Conservation (phyloP, 2,888 invertebrate genomes). For the Galeruca laticollis region DNA sequence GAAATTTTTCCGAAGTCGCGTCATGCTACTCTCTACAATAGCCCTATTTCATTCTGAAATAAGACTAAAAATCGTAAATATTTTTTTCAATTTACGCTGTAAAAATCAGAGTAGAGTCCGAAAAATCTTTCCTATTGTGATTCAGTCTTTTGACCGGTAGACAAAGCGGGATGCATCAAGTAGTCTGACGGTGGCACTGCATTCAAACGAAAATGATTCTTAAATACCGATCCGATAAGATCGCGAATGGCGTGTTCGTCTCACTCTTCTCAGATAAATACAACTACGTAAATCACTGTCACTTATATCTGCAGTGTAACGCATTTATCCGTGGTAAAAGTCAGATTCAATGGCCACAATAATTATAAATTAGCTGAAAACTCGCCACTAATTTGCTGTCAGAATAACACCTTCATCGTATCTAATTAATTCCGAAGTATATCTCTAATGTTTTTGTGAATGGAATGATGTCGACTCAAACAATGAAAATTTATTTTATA, state of each 20-base stretch:
- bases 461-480: background rate
- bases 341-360: slow-evolving; percentile 62
- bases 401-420: slow-evolving; percentile 61
- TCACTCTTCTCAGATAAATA: slow-evolving; percentile 48
- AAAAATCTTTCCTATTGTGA: slow-evolving; percentile 53
- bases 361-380: slow-evolving; percentile 65
- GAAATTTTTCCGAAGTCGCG: too few relatives aligned
- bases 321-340: slow-evolving; percentile 64
- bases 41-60: too few relatives aligned
- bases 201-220: slow-evolving; percentile 41
- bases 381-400: slow-evolving; percentile 66
- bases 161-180: slow-evolving; percentile 61
- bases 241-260: slow-evolving; percentile 41
- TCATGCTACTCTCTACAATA: too few relatives aligned
- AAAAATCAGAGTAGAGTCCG: too few relatives aligned
- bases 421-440: slow-evolving; percentile 54
- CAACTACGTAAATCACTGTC: slow-evolving; percentile 64
- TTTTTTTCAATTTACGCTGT: too few relatives aligned
- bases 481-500: background rate
- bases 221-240: slow-evolving; percentile 37
- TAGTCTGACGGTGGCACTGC: slow-evolving; percentile 59
- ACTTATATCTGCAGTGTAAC: slow-evolving; percentile 60
- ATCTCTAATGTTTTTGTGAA: slow-evolving; percentile 21
- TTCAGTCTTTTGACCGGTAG: slow-evolving; percentile 60
- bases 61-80: too few relatives aligned